These are phyloP conservation scores for Scrobipalpa atriplicella DNA, from an alignment of 2,888 invertebrate genomes.

Conservation along the genomic window DNA sequence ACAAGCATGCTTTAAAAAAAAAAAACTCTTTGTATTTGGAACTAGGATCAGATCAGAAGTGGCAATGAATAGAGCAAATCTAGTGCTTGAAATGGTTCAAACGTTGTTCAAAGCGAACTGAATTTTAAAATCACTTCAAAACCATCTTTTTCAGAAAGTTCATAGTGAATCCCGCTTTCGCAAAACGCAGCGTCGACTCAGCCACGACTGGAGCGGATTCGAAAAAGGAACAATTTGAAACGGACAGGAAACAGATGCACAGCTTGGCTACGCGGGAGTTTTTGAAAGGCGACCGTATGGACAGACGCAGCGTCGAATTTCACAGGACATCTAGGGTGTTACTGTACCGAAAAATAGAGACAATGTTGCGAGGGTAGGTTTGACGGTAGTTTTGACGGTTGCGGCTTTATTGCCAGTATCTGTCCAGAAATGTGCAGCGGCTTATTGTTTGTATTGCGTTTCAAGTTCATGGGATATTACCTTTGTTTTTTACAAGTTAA, in stretches of 20 bases:
- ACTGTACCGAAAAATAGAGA: slow-evolving; percentile 85
- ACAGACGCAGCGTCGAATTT: slow-evolving; percentile 67
- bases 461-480: too few relatives aligned
- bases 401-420: slow-evolving; percentile 8
- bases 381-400: slow-evolving; percentile 45
- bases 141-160: slow-evolving; percentile 61
- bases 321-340: slow-evolving; percentile 85
- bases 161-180: slow-evolving; percentile 76
- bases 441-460: too few relatives aligned
- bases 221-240: slow-evolving; percentile 61
- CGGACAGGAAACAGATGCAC: slow-evolving; percentile 76
- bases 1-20: too few relatives aligned
- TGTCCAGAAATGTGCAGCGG: too few relatives aligned
- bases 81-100: too few relatives aligned
- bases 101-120: not conserved
- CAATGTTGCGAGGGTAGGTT: slow-evolving; percentile 83
- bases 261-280: slow-evolving; percentile 64
- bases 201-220: slow-evolving; percentile 38
- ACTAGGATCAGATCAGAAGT: too few relatives aligned
- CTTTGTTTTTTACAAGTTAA: too few relatives aligned
- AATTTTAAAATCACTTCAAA: slow-evolving; percentile 5
- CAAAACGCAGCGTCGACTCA: slow-evolving; percentile 70
- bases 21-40: not conserved
- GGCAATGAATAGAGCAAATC: too few relatives aligned
- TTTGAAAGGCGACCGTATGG: slow-evolving; percentile 62